phyloP scores from a whole-genome alignment of 1,140 invertebrate genomes.

The Ctenoplectra terminalis region DNA sequence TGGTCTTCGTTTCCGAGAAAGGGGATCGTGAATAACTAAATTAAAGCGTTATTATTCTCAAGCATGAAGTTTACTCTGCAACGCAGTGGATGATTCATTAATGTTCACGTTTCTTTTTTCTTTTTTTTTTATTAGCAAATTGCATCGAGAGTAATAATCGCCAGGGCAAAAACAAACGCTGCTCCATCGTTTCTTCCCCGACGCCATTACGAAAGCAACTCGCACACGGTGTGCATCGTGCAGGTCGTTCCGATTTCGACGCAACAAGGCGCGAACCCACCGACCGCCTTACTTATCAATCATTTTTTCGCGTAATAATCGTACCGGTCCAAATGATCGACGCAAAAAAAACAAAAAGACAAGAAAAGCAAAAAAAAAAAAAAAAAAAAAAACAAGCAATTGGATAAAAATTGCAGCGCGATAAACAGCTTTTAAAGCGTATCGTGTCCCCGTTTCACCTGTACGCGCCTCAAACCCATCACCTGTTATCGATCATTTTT shows the following conservation, averaged over 20 bases:
- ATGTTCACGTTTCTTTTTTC: background rate
- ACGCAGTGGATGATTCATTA: background rate
- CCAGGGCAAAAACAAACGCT: background rate
- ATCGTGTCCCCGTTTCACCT: conserved; percentile 19
- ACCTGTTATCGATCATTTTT: conserved; percentile 26
- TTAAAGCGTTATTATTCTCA: background rate
- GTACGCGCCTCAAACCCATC: background rate
- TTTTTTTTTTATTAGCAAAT: background rate
- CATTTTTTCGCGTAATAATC: conserved; percentile 27
- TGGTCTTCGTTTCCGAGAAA: background rate
- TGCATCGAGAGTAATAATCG: background rate
- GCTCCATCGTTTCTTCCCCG: background rate
- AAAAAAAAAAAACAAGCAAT: too few relatives aligned
- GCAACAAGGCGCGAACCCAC: background rate
- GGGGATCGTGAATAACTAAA: background rate
- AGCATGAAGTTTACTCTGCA: background rate
- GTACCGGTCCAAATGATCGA: background rate
- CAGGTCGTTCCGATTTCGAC: conserved; percentile 6
- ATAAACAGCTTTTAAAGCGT: conserved; percentile 40
- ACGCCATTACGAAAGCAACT: conserved; percentile 1
- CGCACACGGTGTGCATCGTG: background rate
- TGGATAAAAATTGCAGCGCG: background rate
- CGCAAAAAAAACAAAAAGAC: too few relatives aligned
- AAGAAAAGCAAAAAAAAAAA: too few relatives aligned
- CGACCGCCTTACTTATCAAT: background rate